These are phyloP conservation scores for Sitta carolinensis DNA, from an alignment of 2,797 vertebrate species.

Conservation along the genomic window DNA sequence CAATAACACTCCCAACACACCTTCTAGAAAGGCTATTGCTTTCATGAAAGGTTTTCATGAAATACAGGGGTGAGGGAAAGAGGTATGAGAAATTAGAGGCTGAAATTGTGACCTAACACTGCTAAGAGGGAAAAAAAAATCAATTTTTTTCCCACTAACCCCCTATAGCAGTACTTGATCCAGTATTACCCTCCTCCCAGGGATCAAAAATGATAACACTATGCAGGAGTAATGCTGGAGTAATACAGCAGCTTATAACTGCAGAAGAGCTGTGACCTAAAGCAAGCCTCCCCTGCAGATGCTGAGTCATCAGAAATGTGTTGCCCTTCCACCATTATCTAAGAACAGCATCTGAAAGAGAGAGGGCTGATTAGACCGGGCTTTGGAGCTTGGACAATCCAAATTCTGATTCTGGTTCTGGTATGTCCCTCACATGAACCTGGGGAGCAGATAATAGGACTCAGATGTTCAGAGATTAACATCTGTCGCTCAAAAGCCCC, in stretches of 20 bases:
- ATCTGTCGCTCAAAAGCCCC: not conserved
- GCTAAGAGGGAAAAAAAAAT: not conserved
- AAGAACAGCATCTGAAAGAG: slow-evolving; percentile 14
- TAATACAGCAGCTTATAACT: not conserved
- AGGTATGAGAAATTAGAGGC: not conserved
- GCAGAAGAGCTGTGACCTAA: slow-evolving; percentile 5
- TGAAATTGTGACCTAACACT: not conserved
- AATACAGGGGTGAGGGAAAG: not conserved
- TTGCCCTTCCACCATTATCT: not conserved
- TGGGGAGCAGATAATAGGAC: not conserved
- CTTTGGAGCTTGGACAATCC: not conserved
- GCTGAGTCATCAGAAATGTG: not conserved
- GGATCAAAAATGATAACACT: not conserved
- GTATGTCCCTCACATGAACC: not conserved
- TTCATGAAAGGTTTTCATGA: not conserved
- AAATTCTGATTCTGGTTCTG: not conserved
- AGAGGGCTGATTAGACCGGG: not conserved
- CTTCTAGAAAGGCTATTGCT: not conserved
- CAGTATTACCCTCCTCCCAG: not conserved
- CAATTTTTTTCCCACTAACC: not conserved
- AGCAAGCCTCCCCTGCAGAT: slow-evolving; percentile 14
- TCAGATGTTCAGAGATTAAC: not conserved
- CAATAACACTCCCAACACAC: not conserved
- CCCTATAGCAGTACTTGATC: not conserved
- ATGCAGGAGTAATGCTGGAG: not conserved